These are phyloP conservation scores for Pseudomyrmex dendroicus DNA, from an alignment of 1,140 invertebrate species.

Conservation along the genomic window DNA sequence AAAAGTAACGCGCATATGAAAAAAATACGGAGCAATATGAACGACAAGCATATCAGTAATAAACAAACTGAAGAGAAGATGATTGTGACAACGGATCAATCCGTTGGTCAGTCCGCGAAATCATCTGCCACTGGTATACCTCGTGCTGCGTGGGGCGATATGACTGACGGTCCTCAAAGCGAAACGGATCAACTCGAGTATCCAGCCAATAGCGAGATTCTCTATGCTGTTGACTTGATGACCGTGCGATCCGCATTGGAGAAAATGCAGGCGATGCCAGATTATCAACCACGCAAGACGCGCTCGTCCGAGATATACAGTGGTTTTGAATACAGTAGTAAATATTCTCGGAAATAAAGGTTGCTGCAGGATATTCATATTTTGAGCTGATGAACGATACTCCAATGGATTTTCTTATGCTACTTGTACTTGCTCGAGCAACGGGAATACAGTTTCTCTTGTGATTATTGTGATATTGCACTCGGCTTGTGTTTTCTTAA, in stretches of 20 bases:
- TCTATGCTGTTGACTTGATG: conserved; percentile 84
- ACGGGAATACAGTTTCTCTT: background rate
- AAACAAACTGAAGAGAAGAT: conserved; percentile 2
- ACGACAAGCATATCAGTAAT: no score
- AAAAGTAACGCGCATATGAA: background rate
- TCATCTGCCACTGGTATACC: conserved; percentile 77
- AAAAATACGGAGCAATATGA: conserved; percentile 43
- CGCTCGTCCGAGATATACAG: conserved; percentile 76
- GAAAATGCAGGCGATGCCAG: conserved; percentile 84
- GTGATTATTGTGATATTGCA: conserved; percentile 4
- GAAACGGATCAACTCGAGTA: conserved; percentile 74
- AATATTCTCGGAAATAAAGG: background rate
- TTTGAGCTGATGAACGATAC: background rate
- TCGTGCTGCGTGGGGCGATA: conserved; percentile 83
- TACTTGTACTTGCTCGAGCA: conserved; percentile 12
- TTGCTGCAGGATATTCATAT: no score
- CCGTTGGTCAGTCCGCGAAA: conserved; percentile 30
- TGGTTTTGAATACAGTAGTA: background rate
- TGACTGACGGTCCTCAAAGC: conserved; percentile 80
- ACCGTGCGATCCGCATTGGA: conserved; percentile 84
- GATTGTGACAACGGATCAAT: conserved; percentile 53
- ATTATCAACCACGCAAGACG: conserved; percentile 85
- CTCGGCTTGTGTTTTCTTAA: conserved; percentile 15
- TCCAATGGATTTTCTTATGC: background rate
- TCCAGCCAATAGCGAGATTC: conserved; percentile 82